Conservation (phyloP, 1,140 invertebrate genomes). For the Drosophila insularis region DNA sequence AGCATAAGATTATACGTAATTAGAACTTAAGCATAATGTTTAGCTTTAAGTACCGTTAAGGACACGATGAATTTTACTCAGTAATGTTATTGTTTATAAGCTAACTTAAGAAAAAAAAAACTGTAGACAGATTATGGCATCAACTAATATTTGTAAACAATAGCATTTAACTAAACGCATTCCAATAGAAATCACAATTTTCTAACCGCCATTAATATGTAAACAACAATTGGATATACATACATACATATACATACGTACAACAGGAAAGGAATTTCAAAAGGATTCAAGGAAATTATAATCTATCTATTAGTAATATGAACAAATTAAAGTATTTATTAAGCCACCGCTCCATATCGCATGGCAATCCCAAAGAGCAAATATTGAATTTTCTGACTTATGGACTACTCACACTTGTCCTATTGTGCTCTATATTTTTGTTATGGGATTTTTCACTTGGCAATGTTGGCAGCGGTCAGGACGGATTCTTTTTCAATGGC, state of each 20-base stretch:
- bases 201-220: neutral
- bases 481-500: slow-evolving; percentile 53
- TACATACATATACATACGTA: neutral
- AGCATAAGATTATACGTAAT: too few species aligned
- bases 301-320: slow-evolving; percentile 26
- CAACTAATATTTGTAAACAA: too few species aligned
- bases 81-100: too few species aligned
- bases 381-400: slow-evolving; percentile 69
- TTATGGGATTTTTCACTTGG: slow-evolving; percentile 55
- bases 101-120: too few species aligned
- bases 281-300: neutral
- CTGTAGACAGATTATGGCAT: too few species aligned
- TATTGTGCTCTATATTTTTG: slow-evolving; percentile 57
- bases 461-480: slow-evolving; percentile 22
- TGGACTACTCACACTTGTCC: slow-evolving; percentile 51
- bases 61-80: too few species aligned
- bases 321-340: slow-evolving; percentile 43
- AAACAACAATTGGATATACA: neutral
- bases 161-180: too few species aligned
- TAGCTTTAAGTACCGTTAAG: too few species aligned
- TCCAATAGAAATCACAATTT: too few species aligned
- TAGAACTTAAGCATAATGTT: too few species aligned
- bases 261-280: neutral
- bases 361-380: slow-evolving; percentile 51
- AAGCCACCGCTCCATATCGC: slow-evolving; percentile 31